A percentile compares a stretch with the other conserved stretches of the same genome.
These are phyloP conservation scores for Tachycineta bicolor DNA, from an alignment of 2,113 vertebrate species.

Conservation along the genomic window DNA sequence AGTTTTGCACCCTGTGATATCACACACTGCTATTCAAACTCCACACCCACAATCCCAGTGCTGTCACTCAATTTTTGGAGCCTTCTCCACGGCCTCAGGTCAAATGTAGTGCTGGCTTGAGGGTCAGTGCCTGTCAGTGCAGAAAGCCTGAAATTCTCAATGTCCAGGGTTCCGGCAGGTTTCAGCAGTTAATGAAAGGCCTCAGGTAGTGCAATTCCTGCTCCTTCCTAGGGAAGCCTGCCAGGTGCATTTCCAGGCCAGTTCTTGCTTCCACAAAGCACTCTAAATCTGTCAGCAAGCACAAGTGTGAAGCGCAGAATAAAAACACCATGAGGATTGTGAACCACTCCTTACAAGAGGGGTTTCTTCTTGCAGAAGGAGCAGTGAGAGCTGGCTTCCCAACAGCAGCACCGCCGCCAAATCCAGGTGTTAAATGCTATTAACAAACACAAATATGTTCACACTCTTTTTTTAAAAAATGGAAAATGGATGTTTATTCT, in stretches of 20 bases:
- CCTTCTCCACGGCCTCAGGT: too few relatives aligned
- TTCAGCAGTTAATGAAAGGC: conserved; percentile 37
- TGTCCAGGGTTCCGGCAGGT: not conserved
- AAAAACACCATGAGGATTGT: conserved; percentile 44
- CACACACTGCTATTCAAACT: too few relatives aligned
- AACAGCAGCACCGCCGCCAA: not conserved
- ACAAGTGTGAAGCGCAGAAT: conserved; percentile 34
- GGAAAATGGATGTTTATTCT: not conserved
- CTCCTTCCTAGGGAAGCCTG: conserved; percentile 43
- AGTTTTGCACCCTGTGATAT: too few relatives aligned
- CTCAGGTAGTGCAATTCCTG: conserved; percentile 20
- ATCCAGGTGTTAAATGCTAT: not conserved
- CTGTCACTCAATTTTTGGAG: too few relatives aligned
- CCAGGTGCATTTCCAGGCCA: conserved; percentile 69
- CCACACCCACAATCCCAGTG: too few relatives aligned
- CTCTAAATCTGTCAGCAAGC: conserved; percentile 70
- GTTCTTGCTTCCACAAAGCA: conserved; percentile 55
- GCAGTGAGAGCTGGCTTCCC: not conserved
- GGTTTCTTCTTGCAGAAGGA: conserved; percentile 5
- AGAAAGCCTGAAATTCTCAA: not conserved
- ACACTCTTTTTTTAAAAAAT: not conserved
- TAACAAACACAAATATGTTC: not conserved
- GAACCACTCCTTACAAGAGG: conserved; percentile 16
- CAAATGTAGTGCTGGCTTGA: not conserved
- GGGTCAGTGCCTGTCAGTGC: not conserved